phyloP scores from a whole-genome alignment of 2,113 vertebrate genomes.

The Thalassoma bifasciatum region DNA sequence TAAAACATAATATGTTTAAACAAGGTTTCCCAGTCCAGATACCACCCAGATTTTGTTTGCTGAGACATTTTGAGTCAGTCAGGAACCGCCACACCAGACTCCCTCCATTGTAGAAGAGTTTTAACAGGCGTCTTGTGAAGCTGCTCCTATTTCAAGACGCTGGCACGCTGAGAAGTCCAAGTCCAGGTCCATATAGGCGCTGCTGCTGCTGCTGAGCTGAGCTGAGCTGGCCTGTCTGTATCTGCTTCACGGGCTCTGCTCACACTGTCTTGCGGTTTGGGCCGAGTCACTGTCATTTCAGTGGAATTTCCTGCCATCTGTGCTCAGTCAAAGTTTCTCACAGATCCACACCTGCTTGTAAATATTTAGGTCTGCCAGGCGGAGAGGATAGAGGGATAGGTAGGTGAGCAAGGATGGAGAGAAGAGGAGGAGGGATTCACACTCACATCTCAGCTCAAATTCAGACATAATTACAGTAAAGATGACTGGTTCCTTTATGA shows the following conservation, averaged over 20 bases:
- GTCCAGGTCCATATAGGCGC: conserved; percentile 25
- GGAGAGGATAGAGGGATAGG: conserved; percentile 39
- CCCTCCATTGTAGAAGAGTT: conserved; percentile 43
- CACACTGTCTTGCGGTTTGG: conserved; percentile 75
- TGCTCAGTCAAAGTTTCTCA: conserved; percentile 67
- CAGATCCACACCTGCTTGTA: conserved; percentile 79
- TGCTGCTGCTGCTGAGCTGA: no score
- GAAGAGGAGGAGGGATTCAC: background rate
- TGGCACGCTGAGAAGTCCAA: conserved; percentile 31
- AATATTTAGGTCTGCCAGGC: conserved; percentile 52
- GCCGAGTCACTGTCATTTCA: conserved; percentile 73
- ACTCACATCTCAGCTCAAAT: background rate
- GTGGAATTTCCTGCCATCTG: conserved; percentile 80
- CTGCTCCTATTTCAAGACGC: conserved; percentile 66
- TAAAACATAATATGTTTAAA: conserved; percentile 58
- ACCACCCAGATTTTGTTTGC: conserved; percentile 58
- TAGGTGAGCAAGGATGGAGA: conserved; percentile 43
- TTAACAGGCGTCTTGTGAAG: conserved; percentile 54
- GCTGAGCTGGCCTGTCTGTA: conserved; percentile 20
- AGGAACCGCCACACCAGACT: conserved; percentile 42
- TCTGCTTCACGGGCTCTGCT: conserved; percentile 57
- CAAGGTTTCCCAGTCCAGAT: conserved; percentile 32
- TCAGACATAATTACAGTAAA: background rate
- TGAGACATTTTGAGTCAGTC: conserved; percentile 44
- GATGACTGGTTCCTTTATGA: background rate